Evolutionary conservation across 2,797 vertebrate genomes (phyloP).

Genomic region (Xiphophorus birchmanni): DNA sequence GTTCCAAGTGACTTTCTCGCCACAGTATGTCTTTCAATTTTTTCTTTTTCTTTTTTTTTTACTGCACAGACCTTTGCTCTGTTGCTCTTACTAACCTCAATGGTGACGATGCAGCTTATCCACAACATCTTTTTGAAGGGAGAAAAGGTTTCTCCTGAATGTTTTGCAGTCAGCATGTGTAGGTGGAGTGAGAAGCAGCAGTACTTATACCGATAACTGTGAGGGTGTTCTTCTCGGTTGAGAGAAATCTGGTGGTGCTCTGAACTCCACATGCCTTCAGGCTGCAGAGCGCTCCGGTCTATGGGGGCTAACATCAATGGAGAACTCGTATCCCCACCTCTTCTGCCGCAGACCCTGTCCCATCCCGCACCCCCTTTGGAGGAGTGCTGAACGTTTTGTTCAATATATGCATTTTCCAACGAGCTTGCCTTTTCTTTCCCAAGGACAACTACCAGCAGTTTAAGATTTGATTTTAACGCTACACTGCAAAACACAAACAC

Average conservation of each 20-base stretch:
- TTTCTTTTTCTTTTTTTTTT: slow-evolving; percentile 6
- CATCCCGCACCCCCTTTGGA: neutral
- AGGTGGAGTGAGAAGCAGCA: slow-evolving; percentile 17
- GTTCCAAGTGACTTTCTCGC: slow-evolving; percentile 15
- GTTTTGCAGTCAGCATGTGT: slow-evolving; percentile 22
- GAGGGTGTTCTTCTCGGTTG: slow-evolving; percentile 20
- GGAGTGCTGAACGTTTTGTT: neutral
- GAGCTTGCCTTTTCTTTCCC: neutral
- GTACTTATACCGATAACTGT: slow-evolving; percentile 25
- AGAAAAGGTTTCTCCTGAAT: slow-evolving; percentile 9
- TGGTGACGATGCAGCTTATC: slow-evolving; percentile 1
- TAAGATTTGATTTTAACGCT: too few relatives aligned
- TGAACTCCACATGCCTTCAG: slow-evolving; percentile 13
- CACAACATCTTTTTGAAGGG: slow-evolving; percentile 1
- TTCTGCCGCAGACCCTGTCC: neutral
- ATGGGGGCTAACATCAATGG: neutral
- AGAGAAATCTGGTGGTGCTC: slow-evolving; percentile 7
- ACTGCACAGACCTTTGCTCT: slow-evolving; percentile 1
- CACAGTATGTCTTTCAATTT: neutral
- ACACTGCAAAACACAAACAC: too few relatives aligned
- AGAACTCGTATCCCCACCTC: neutral
- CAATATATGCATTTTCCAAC: neutral
- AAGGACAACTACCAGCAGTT: neutral
- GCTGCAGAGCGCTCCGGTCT: slow-evolving; percentile 11
- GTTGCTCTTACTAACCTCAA: slow-evolving; percentile 15